A percentile compares a stretch with the other conserved stretches of the same genome.
Evolutionary conservation across 2,113 vertebrate genomes (phyloP).

Genomic region (Dipodomys ordii): DNA sequence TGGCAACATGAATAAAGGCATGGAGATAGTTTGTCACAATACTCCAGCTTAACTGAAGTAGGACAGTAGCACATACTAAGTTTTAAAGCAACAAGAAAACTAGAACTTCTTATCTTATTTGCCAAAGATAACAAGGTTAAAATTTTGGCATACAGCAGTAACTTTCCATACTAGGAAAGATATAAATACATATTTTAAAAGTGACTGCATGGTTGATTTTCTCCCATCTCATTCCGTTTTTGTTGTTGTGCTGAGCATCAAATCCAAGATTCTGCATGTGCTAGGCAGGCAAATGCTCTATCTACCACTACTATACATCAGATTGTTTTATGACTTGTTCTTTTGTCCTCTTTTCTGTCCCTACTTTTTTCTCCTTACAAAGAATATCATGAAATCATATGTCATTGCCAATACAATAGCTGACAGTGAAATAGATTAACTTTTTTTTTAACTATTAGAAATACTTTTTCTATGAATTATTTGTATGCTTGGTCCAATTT

Average conservation of each 20-base stretch:
- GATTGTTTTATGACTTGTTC: background rate
- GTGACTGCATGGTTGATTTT: background rate
- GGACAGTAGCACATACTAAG: no score
- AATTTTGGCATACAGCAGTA: background rate
- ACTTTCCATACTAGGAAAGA: background rate
- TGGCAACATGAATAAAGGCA: background rate
- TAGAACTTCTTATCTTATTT: background rate
- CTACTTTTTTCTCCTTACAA: background rate
- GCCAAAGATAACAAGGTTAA: background rate
- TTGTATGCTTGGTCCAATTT: background rate
- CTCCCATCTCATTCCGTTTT: no score
- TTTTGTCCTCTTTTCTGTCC: background rate
- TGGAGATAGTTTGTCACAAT: background rate
- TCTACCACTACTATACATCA: no score
- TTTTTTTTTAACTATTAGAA: background rate
- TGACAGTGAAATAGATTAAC: background rate
- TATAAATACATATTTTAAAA: slow-evolving; percentile 39
- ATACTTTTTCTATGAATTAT: background rate
- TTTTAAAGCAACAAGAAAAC: slow-evolving; percentile 9
- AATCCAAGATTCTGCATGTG: no score
- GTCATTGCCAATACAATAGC: background rate
- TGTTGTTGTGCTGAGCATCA: no score
- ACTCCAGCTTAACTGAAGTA: background rate
- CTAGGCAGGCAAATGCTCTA: no score
- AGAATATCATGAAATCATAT: background rate